Conservation (phyloP, 2,113 vertebrate genomes). For the Clupea harengus region DNA sequence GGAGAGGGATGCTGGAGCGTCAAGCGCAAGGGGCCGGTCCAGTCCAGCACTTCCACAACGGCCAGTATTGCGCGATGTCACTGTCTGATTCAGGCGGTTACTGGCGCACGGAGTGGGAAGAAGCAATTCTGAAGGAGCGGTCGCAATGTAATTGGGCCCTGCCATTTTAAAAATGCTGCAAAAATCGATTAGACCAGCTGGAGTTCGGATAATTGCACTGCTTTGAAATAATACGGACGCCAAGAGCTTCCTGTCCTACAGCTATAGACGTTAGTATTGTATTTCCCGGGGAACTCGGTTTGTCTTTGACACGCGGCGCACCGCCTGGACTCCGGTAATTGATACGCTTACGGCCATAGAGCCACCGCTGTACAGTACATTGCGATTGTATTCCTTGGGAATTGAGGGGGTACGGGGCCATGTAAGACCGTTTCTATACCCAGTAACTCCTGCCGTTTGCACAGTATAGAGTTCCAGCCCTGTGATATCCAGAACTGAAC, state of each 20-base stretch:
- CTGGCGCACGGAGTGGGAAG: conserved; percentile 18
- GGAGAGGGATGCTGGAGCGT: conserved; percentile 43
- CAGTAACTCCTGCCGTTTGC: not conserved
- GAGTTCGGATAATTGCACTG: conserved; percentile 60
- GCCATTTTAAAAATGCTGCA: conserved; percentile 56
- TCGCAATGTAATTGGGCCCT: conserved; percentile 61
- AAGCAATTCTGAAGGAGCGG: conserved; percentile 36
- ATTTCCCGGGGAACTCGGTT: conserved; percentile 30
- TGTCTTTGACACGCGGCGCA: conserved; percentile 8
- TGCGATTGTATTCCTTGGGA: not conserved
- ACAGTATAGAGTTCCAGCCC: not conserved
- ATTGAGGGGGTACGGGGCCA: not conserved
- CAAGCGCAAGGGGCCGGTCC: conserved; percentile 19
- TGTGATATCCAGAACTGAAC: not conserved
- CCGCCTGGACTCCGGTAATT: conserved; percentile 39
- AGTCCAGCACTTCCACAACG: conserved; percentile 34
- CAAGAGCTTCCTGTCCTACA: conserved; percentile 43
- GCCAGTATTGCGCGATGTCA: conserved; percentile 12
- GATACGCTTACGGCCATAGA: conserved; percentile 36
- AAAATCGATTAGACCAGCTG: conserved; percentile 63
- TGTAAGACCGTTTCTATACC: conserved; percentile 16
- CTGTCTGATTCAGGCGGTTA: conserved; percentile 17
- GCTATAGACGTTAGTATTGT: conserved; percentile 49
- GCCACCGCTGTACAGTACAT: not conserved
- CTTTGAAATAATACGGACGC: conserved; percentile 57